Evolutionary conservation across 1,140 invertebrate genomes (phyloP).

Genomic region (Amyelois transitella): DNA sequence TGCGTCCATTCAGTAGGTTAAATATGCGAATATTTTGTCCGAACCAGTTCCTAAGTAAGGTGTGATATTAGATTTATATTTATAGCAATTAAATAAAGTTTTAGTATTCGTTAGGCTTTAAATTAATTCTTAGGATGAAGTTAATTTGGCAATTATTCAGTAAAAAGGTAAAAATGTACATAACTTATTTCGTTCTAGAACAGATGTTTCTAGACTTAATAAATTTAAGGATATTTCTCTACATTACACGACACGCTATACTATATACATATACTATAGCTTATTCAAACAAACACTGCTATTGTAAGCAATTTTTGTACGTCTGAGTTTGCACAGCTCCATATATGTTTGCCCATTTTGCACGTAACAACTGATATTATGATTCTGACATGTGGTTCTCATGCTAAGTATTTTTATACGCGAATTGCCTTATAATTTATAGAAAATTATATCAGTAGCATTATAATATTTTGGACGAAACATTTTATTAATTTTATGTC

Average conservation of each 20-base stretch:
- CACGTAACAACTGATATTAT: constrained; percentile 5
- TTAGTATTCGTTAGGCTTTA: too few species aligned
- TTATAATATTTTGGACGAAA: too few species aligned
- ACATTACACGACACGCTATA: not conserved
- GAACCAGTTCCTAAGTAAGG: not conserved
- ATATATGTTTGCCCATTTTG: constrained; percentile 17
- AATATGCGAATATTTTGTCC: not conserved
- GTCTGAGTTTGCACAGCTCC: constrained; percentile 24
- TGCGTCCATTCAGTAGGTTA: not conserved
- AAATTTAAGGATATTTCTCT: not conserved
- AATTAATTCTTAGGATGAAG: too few species aligned
- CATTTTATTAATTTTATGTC: too few species aligned
- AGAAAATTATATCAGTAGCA: too few species aligned
- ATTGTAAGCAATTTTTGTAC: constrained; percentile 13
- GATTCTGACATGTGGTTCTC: not conserved
- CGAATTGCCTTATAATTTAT: not conserved
- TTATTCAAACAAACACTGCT: constrained; percentile 1
- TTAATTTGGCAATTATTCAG: too few species aligned
- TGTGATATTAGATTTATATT: not conserved
- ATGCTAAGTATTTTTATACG: not conserved
- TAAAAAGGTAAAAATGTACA: too few species aligned
- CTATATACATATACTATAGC: too few species aligned
- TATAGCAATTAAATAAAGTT: not conserved
- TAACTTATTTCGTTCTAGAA: too few species aligned
- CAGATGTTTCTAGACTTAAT: not conserved